phyloP scores from a whole-genome alignment of 1,140 invertebrate species.

The Drosophila pruinosa region DNA sequence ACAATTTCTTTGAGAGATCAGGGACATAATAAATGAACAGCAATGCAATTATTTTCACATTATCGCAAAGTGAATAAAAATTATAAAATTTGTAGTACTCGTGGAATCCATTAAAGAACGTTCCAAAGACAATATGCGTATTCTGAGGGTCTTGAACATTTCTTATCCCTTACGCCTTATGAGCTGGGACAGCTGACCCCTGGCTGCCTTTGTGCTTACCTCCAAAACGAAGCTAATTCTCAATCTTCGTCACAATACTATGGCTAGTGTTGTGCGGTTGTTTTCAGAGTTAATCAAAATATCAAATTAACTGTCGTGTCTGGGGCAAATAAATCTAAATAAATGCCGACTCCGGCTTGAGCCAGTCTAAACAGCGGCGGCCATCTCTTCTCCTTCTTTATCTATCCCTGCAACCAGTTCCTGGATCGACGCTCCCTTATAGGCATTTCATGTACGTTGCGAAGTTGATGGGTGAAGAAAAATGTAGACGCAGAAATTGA shows the following conservation, averaged over 20 bases:
- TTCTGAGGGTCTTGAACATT: not conserved
- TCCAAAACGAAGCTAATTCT: not conserved
- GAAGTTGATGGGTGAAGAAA: slow-evolving; percentile 66
- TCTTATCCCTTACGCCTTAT: not conserved
- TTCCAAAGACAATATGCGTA: slow-evolving; percentile 1
- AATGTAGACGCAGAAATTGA: slow-evolving; percentile 67
- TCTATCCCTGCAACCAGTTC: slow-evolving; percentile 1
- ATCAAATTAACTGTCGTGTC: slow-evolving; percentile 82
- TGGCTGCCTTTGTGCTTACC: slow-evolving; percentile 12
- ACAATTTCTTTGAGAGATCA: slow-evolving; percentile 58
- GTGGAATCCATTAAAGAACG: slow-evolving; percentile 35
- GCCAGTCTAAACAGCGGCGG: slow-evolving; percentile 7
- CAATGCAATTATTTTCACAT: slow-evolving; percentile 77
- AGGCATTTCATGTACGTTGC: slow-evolving; percentile 64
- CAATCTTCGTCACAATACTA: not conserved
- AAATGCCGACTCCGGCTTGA: slow-evolving; percentile 52
- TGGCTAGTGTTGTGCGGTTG: slow-evolving; percentile 3
- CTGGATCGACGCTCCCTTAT: slow-evolving; percentile 55
- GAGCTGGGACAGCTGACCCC: slow-evolving; percentile 46
- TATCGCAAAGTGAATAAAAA: slow-evolving; percentile 77
- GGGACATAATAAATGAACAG: slow-evolving; percentile 79
- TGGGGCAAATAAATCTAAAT: slow-evolving; percentile 81
- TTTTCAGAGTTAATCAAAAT: slow-evolving; percentile 81
- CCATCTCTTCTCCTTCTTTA: not conserved
- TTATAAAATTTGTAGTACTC: slow-evolving; percentile 43